phyloP scores from a whole-genome alignment of 2,888 invertebrate species.

The Eulithis testata region DNA sequence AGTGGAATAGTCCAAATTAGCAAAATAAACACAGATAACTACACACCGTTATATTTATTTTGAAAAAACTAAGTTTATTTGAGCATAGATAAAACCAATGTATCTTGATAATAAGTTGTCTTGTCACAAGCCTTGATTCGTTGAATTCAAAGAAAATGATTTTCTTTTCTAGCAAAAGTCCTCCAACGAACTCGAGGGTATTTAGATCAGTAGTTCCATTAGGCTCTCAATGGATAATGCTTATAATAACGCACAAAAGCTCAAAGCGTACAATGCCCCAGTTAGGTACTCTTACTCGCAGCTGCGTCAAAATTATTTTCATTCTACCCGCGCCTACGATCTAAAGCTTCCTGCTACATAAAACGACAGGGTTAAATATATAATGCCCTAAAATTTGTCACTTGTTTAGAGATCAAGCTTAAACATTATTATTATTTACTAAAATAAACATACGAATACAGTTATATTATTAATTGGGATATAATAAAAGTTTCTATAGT shows the following conservation, averaged over 20 bases:
- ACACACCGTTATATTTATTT: too few species aligned
- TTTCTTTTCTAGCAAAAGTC: neutral
- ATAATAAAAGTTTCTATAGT: too few species aligned
- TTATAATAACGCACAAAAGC: constrained; percentile 25
- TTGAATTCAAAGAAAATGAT: neutral
- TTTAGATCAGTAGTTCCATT: constrained; percentile 11
- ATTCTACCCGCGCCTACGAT: constrained; percentile 45
- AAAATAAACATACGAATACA: too few species aligned
- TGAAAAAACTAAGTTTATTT: too few species aligned
- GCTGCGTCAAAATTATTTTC: constrained; percentile 36
- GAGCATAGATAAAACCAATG: too few species aligned
- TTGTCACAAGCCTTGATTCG: too few species aligned
- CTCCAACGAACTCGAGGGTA: neutral
- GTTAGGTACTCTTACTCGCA: constrained; percentile 27
- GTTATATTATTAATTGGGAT: too few species aligned
- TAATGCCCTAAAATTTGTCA: too few species aligned
- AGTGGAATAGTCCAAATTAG: neutral
- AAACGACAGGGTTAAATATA: neutral
- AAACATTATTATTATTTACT: too few species aligned
- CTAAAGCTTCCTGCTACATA: constrained; percentile 28
- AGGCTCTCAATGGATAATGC: constrained; percentile 10
- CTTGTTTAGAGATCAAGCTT: too few species aligned
- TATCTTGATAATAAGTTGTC: too few species aligned
- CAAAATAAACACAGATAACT: neutral
- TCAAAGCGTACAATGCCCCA: constrained; percentile 33